Percentiles rank a stretch among this genome's conserved stretches.
These are phyloP conservation scores for Brenthis hecate DNA, from an alignment of 2,888 invertebrate genomes.

Conservation along the genomic window DNA sequence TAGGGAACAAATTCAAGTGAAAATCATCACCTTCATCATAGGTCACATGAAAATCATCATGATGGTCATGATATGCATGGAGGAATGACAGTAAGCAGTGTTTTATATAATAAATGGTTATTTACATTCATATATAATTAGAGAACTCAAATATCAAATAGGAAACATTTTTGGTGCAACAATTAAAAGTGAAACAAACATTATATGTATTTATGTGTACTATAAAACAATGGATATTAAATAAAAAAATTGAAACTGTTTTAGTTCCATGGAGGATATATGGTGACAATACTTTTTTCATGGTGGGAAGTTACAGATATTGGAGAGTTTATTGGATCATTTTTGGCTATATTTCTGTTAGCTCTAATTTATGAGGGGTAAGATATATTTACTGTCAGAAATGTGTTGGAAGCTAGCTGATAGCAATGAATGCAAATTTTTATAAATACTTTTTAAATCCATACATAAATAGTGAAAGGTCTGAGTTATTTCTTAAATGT, in stretches of 20 bases:
- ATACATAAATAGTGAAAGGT: not conserved
- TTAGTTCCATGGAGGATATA: constrained; percentile 90
- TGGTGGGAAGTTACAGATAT: constrained; percentile 89
- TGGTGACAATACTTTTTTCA: constrained; percentile 90
- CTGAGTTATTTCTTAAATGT: not conserved
- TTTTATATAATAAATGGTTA: not conserved
- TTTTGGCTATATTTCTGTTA: constrained; percentile 94
- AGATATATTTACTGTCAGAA: constrained; percentile 51
- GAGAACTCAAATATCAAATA: not conserved
- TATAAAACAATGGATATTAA: not conserved
- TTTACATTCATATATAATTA: not conserved
- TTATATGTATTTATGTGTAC: too few relatives aligned
- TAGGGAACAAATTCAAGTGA: constrained; percentile 7
- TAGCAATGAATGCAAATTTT: too few relatives aligned
- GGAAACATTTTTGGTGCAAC: too few relatives aligned
- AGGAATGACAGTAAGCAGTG: constrained; percentile 16
- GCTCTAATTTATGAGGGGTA: constrained; percentile 97
- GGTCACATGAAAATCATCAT: constrained; percentile 12
- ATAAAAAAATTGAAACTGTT: constrained; percentile 60
- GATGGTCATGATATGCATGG: constrained; percentile 15
- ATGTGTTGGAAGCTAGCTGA: too few relatives aligned
- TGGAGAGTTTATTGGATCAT: constrained; percentile 92
- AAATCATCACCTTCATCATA: constrained; percentile 12
- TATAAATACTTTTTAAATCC: too few relatives aligned
- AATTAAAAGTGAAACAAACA: too few relatives aligned